Evolutionary conservation across 2,888 invertebrate species (phyloP), one percentile per base, ranked within the genome.

Genomic region (Scrobipalpa costella): DNA sequence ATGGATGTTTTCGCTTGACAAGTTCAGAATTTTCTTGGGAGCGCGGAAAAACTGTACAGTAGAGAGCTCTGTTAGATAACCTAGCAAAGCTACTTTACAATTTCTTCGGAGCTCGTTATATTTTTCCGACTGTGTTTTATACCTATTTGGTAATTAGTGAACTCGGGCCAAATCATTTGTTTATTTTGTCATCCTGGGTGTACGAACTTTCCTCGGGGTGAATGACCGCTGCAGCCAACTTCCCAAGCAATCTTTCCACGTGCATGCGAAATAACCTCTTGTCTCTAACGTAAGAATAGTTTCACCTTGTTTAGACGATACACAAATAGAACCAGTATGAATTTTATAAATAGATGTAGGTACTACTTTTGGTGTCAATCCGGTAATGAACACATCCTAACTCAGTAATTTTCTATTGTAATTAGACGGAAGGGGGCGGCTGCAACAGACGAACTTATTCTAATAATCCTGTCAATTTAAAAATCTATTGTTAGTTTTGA

Each of bases 31-130:
- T 55, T 55, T 55, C 55, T 55, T 15, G 44, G 40, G 13, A n/a
- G 44, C 59, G 59, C 59, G 40, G 61, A 61, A 61, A 50, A 40
- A 58, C 38, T 58, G 13, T 13, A 11, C 17, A 19, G n/a, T n/a
- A n/a, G n/a, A n/a, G n/a, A n/a, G 2, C 7, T 13, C 64, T 66
- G 47, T 59, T 57, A 58, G 58, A 52, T 58, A 55, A 55, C 55
- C 50, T 44, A 44, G n/a, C 44, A 15, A 44, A 44, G 13, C 13
- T n/a, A 15, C 6, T n/a, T 44, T 44, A 11, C 13, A 15, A 15
- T 5, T 44, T 44, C 15, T 44, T n/a, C 15, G n/a, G n/a, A 15
- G n/a, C 5, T n/a, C 7, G 7, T 44, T 40, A 3, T 40, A 13
- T 5, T 13, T 6, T 44, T 7, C 2, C 7, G 0, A n/a, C 15